Base-by-base conservation (phyloP, 2,888 invertebrate genomes). In the Choristoneura rosaceana region DNA sequence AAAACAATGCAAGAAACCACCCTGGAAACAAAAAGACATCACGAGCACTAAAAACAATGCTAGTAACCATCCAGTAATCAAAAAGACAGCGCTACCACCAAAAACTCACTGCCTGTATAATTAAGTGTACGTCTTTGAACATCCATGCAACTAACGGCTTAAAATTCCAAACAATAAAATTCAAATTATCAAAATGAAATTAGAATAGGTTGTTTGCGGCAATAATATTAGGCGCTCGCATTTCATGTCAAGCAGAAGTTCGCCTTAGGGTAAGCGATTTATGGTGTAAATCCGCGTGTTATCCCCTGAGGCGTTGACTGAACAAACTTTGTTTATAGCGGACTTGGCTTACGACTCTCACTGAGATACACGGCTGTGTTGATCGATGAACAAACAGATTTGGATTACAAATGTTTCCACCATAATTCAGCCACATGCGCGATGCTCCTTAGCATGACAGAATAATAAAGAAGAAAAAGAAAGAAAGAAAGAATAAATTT, bases 281-380 rank as follows among this genome's bases (percentile, higher is more conserved):
- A 87, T 81, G 81, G 82, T 79, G 83, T 79, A 83, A 87, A 86
- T 84, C 83, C 83, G 79, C 77, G 81, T 83, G 82, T 83, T 80
- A 80, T 84, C 82, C 84, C 80, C 78, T 76, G 77, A 80, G 78
- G 81, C 81, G 82, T 75, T 81, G 78, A 82, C 82, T 81, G 80
- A 82, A 80, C 80, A 81, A 81, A 80, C 78, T 81, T 80, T 76
- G 78, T 83, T 79, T 82, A 81, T 81, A 77, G 77, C 71, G 76
- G 76, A 71, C 76, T 78, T 74, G 74, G 75, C 80, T 81, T 79
- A 78, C 80, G 74, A 55, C 52, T 79, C 76, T 60, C 45, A 65
- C 60, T 63, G 1, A 9, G 63, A 81, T 77, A 76, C 74, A 83
- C 74, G n/a, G 76, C 14, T n/a, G 41, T 33, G 52, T 9, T 25